Evolutionary conservation across 2,113 vertebrate genomes (phyloP), one percentile per base, ranked within the genome.

Genomic region (Raja brachyura): DNA sequence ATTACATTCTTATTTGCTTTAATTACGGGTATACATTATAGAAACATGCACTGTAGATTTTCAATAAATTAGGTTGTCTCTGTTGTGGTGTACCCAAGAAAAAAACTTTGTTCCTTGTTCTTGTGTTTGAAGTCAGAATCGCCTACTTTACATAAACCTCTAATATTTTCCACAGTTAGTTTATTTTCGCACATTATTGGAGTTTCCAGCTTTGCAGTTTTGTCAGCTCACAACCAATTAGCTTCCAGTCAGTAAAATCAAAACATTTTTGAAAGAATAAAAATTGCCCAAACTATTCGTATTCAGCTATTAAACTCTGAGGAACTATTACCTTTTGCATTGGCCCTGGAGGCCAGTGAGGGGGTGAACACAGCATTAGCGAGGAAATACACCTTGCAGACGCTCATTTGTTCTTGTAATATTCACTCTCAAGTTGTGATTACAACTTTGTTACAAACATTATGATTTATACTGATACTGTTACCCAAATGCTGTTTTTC

Each of bases 401-500:
- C 11, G 11, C 39, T 92, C 31, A 73, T 92, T 73, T 92, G 63
- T 73, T 73, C 22, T 92, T 73, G 66, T 48, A 92, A 92, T 74
- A 22, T 33, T 22, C 39, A 48, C 20, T 48, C 11, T 39, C 70
- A 39, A 48, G 22, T 92, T 74, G 39, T 54, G 39, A 92, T 74
- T 73, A 28, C 31, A 73, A 16, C 9, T 48, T 54, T 92, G 31
- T 68, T 92, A 33, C 68, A 73, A 92, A 92, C 39, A 73, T 88
- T 88, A 61, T 85, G 59, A 88, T 88, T 88, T 88, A 66, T 88
- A 28, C n/a, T 66, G 59, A 61, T 88, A 31, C 59, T 74, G 20
- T 54, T 13, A 92, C 73, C 66, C 20, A 92, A 92, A 73, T 5
- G 20, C 31, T 90, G 0, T 74, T 93, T 94, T 66, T 31, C 93